Conservation (phyloP, 2,797 vertebrate species). For the Phataginus tricuspis region DNA sequence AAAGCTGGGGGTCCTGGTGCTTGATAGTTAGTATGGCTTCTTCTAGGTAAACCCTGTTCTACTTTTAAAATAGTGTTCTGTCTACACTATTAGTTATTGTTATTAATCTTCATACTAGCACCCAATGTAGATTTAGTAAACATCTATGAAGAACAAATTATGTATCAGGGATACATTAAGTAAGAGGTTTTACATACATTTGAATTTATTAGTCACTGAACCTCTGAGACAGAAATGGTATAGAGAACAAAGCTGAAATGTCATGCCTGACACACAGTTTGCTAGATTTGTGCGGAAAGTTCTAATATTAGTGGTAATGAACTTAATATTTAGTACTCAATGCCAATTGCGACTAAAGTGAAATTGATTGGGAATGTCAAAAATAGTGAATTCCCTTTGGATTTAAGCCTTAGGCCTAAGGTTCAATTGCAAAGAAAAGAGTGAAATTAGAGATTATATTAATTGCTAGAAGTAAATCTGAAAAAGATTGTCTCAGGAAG, state of each 20-base stretch:
- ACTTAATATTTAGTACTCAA: background rate
- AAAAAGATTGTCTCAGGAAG: background rate
- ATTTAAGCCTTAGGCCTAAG: background rate
- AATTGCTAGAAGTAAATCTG: background rate
- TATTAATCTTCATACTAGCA: background rate
- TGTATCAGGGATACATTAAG: background rate
- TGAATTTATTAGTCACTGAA: background rate
- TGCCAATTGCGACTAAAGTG: background rate
- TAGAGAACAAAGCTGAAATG: background rate
- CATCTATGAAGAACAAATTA: background rate
- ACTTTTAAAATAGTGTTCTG: background rate
- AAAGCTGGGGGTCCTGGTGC: background rate
- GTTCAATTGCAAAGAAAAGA: conserved; percentile 31
- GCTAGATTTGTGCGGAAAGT: background rate
- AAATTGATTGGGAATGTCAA: background rate
- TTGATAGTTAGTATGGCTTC: background rate
- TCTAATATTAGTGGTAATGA: background rate
- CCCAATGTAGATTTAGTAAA: background rate
- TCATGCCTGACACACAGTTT: background rate
- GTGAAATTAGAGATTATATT: background rate
- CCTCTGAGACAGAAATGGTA: background rate
- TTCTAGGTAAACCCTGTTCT: background rate
- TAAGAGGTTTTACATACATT: background rate
- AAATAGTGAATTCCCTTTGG: background rate
- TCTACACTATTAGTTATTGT: background rate